These are phyloP conservation scores for Acanthurus leucopareius DNA, from an alignment of 2,797 vertebrate species.

Conservation along the genomic window DNA sequence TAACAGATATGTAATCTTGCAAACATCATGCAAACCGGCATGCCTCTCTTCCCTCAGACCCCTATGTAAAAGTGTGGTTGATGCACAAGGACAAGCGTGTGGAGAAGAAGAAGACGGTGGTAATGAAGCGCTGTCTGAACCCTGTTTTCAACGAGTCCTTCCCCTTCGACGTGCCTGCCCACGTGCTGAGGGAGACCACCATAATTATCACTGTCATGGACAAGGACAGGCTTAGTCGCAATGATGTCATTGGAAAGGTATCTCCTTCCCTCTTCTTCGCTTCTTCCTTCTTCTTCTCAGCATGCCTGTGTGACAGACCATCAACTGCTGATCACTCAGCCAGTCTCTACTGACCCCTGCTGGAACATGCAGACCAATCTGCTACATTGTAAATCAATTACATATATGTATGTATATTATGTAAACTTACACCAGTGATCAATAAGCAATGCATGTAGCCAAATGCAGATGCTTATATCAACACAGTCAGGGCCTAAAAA, in stretches of 20 bases:
- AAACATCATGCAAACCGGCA: neutral
- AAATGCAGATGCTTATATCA: neutral
- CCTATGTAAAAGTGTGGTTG: constrained; percentile 99
- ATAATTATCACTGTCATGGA: constrained; percentile 99
- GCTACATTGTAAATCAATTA: constrained; percentile 3
- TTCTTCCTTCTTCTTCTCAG: constrained; percentile 40
- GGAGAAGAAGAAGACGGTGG: constrained; percentile 99
- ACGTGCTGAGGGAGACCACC: constrained; percentile 97
- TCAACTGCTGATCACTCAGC: constrained; percentile 28
- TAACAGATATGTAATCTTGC: neutral
- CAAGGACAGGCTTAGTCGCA: constrained; percentile 98
- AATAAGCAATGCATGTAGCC: neutral
- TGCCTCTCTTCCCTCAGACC: constrained; percentile 84
- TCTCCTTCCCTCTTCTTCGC: constrained; percentile 55
- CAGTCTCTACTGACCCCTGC: constrained; percentile 81
- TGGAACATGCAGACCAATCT: constrained; percentile 54
- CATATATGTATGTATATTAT: neutral
- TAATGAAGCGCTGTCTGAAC: constrained; percentile 98
- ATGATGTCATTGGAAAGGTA: constrained; percentile 99
- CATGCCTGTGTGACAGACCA: constrained; percentile 48
- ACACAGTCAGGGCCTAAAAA: neutral
- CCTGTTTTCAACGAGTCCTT: constrained; percentile 99
- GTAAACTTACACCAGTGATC: neutral
- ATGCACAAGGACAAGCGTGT: constrained; percentile 99
- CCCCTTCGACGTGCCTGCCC: constrained; percentile 96